Evolutionary conservation across 1,140 invertebrate species (phyloP).

Genomic region (Delia radicum): DNA sequence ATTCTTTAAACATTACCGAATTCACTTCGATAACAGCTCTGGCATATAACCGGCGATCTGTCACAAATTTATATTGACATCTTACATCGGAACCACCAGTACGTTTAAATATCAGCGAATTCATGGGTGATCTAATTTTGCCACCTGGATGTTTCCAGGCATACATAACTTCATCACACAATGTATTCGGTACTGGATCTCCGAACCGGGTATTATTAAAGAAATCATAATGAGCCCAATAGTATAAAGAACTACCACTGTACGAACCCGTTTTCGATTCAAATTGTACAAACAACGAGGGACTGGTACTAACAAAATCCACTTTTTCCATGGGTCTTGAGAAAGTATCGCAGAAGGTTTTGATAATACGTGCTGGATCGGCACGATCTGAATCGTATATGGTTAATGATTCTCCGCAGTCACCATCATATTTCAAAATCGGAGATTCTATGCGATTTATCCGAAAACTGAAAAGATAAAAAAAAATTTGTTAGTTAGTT

Average conservation of each 20-base stretch:
- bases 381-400: constrained; percentile 83
- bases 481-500: not conserved
- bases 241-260: constrained; percentile 82
- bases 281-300: constrained; percentile 81
- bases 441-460: constrained; percentile 87
- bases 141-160: constrained; percentile 75
- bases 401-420: constrained; percentile 85
- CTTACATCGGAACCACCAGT: constrained; percentile 67
- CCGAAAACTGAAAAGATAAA: constrained; percentile 67
- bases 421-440: constrained; percentile 79
- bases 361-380: constrained; percentile 83
- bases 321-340: constrained; percentile 88
- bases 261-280: constrained; percentile 90
- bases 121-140: constrained; percentile 74
- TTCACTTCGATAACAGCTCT: constrained; percentile 68
- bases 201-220: constrained; percentile 86
- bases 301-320: constrained; percentile 84
- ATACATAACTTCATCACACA: constrained; percentile 82
- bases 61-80: constrained; percentile 81
- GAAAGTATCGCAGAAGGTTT: constrained; percentile 91
- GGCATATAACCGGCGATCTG: constrained; percentile 75
- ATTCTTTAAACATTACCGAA: constrained; percentile 62
- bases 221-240: constrained; percentile 91
- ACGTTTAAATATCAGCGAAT: constrained; percentile 82
- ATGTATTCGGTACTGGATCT: constrained; percentile 72